Evolutionary conservation across 2,113 vertebrate species (phyloP), one percentile per base, ranked within the genome.

Genomic region (Pomatostomus ruficeps): DNA sequence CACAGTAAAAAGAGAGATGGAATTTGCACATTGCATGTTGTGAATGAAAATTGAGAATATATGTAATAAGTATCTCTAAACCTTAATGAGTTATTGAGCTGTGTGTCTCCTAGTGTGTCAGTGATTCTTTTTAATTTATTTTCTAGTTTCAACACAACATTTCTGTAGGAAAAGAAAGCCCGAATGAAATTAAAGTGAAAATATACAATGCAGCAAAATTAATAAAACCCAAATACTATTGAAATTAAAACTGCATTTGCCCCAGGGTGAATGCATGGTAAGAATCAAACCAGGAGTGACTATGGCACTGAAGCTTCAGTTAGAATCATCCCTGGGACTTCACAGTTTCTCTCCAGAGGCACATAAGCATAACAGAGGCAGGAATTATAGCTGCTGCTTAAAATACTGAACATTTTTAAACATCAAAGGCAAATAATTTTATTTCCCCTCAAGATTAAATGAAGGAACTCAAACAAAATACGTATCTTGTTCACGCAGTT

Each of bases 81-180:
- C 51, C 52, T 88, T 95, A 95, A 94, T 96, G 91, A 95, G 87
- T 96, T 97, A 96, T 91, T 95, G 91, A 96, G 88, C 89, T 93
- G 33, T 83, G 52, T 75, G 85, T 89, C 67, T 93, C 91, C 85
- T 89, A 85, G 75, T 93, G 74, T 93, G 66, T 85, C 81, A 82
- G 51, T 85, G 82, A 85, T 88, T 52, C 31, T 94, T 94, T 93
- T 89, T 51, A 89, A 93, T 93, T 95, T 95, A 91, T 93, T 90
- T 95, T 85, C 91, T 80, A 83, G 25, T 63, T 96, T 91, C 73
- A 63, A 48, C 45, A 66, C 15, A 93, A 83, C 24, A 93, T 96
- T 88, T 91, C 71, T 70, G 18, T 45, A 85, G 59, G 66, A 93
- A 91, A 91, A 89, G 38, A 91, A 91, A 92, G 38, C 43, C 51